phyloP scores from a whole-genome alignment of 2,113 vertebrate species.

The Climacteris rufus region DNA sequence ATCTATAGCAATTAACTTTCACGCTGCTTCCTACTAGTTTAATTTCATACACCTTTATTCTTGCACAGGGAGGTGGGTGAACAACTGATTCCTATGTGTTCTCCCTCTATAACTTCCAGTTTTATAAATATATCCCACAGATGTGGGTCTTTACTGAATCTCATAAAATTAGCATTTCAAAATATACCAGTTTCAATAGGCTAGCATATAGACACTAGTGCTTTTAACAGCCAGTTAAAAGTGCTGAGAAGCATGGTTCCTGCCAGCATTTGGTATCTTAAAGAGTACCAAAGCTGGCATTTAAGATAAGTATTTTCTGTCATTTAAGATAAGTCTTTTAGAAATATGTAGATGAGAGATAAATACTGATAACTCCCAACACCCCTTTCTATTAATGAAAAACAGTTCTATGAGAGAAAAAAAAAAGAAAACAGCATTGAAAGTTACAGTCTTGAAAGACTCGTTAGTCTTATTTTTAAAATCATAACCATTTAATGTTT shows the following conservation, averaged over 20 bases:
- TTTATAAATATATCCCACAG: not conserved
- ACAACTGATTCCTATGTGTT: not conserved
- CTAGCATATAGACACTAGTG: not conserved
- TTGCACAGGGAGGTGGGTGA: not conserved
- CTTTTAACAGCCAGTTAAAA: not conserved
- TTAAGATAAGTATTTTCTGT: not conserved
- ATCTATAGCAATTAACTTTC: not conserved
- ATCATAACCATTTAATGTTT: not conserved
- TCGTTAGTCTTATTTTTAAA: not conserved
- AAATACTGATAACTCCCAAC: not conserved
- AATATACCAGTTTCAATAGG: not conserved
- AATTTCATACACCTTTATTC: not conserved
- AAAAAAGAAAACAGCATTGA: not conserved
- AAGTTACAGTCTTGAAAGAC: not conserved
- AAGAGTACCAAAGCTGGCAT: not conserved
- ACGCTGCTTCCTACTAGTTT: not conserved
- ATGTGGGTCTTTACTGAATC: not conserved
- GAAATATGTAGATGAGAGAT: not conserved
- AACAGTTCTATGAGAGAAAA: not conserved
- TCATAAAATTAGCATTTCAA: not conserved
- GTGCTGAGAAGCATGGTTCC: not conserved
- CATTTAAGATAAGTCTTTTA: not conserved
- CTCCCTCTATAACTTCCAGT: not conserved
- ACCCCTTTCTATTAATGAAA: not conserved
- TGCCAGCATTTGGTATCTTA: not conserved